Evolutionary conservation across 2,113 vertebrate species (phyloP), one percentile per base, ranked within the genome.

Genomic region (Podiceps cristatus): DNA sequence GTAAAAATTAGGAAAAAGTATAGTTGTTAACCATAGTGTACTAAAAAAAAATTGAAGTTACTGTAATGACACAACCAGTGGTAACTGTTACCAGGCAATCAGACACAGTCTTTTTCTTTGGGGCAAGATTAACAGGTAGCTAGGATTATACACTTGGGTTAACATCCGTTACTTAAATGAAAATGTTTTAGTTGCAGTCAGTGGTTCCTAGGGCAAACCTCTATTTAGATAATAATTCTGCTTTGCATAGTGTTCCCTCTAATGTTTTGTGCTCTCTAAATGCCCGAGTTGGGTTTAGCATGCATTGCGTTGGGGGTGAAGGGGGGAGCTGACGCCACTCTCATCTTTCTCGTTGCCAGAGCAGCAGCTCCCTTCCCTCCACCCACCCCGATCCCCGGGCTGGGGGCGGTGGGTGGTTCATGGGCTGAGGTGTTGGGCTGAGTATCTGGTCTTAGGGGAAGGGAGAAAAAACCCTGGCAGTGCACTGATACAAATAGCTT

Each of bases 301-400:
- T 8, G 35, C 11, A 0, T 42, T 27, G 18, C 18, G n/a, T 50
- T 24, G 86, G 58, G 58, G 40, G 20, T 27, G 52, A 5, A 13
- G 37, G 5, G 4, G 5, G 5, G 8, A n/a, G 13, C 35, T 68
- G 84, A 3, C 0, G 0, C 14, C 8, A 2, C 67, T 91, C 19
- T 37, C 20, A 17, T 23, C 29, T 5, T 15, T 50, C 28, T 25
- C 10, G 59, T 14, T 68, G 25, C 29, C 64, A 50, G 78, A 50
- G 53, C 67, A 42, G 47, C 35, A 68, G 47, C 17, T 18, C 29
- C 11, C 10, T 40, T 31, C 25, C 37, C 47, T 58, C 17, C 52
- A 22, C 37, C 44, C 29, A 9, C 19, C 11, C 24, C 2, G 1
- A 5, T 11, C 18, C 69, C 28, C 13, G 74, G 53, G 25, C 71